These are phyloP conservation scores for Drosophila heteroneura DNA, from an alignment of 2,888 invertebrate species.

Conservation along the genomic window DNA sequence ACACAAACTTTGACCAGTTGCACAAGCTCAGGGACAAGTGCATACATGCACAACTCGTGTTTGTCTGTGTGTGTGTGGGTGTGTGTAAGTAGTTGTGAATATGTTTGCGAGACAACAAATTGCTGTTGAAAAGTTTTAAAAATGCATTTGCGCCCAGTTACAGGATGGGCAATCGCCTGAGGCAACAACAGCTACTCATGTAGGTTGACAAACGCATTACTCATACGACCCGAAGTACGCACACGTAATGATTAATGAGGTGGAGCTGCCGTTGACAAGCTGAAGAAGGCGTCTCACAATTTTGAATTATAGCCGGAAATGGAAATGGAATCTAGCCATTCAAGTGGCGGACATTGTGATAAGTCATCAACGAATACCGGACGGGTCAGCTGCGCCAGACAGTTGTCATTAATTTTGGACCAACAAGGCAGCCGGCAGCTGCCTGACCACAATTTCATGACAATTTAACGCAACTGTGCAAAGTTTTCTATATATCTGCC, in stretches of 20 bases:
- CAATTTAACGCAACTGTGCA: conserved; percentile 74
- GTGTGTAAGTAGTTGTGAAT: conserved; percentile 22
- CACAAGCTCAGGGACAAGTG: conserved; percentile 34
- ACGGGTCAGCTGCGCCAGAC: conserved; percentile 74
- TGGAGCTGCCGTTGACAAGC: conserved; percentile 64
- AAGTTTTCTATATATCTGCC: conserved; percentile 45
- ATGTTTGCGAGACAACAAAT: conserved; percentile 68
- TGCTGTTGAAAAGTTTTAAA: conserved; percentile 67
- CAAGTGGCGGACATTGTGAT: conserved; percentile 66
- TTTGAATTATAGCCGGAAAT: conserved; percentile 75
- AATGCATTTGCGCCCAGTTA: conserved; percentile 64
- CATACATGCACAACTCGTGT: background rate
- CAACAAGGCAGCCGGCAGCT: conserved; percentile 45
- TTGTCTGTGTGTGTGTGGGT: conserved; percentile 7
- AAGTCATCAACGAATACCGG: conserved; percentile 71
- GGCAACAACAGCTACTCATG: conserved; percentile 6
- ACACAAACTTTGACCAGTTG: conserved; percentile 70
- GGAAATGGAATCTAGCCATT: conserved; percentile 50
- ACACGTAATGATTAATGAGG: conserved; percentile 64
- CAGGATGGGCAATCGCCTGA: conserved; percentile 38
- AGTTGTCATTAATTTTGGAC: conserved; percentile 78
- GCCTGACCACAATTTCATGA: conserved; percentile 69
- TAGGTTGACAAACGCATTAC: conserved; percentile 63
- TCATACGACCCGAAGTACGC: conserved; percentile 59
- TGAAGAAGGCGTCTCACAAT: conserved; percentile 59